Evolutionary conservation across 2,888 invertebrate species (phyloP), one percentile per base, ranked within the genome.

Genomic region (Anthrax anthrax): DNA sequence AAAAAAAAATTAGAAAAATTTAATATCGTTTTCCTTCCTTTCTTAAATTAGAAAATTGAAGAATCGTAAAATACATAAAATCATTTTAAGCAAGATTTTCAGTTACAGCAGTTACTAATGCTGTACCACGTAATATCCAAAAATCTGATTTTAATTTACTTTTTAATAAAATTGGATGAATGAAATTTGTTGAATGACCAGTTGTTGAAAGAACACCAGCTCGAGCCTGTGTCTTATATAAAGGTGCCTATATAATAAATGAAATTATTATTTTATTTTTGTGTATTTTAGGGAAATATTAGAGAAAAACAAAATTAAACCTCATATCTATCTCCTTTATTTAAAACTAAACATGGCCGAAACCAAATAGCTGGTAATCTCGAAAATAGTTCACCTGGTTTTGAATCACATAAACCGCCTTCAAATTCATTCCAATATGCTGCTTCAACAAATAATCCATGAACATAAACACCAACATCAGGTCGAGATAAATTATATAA

Each of bases 161-260:
- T 0, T 83, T 80, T 43, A 92, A 61, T 29, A 84, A 67, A 49
- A 91, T 80, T 1, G 85, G 74, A 39, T 91, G 74, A 32, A 92
- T 85, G 62, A 91, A 92, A 71, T 92, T 92, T 2, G 91, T 92
- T 57, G 90, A 91, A 67, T 91, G 91, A 0, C 92, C 92, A 1
- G 91, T 92, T 0, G 91, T 92, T 9, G 90, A 90, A 14, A 92
- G 72, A 0, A 78, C 78, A 38, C 92, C 92, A 18, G 90, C 87
- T 49, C 92, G 74, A 54, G 84, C 80, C 32, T 87, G 81, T 0
- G 92, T 92, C 70, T 91, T 92, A 67, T 92, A 92, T 14, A 92
- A 69, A 0, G 92, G 92, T 18, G 83, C 77, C 44, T 56, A 14
- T 14, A 39, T 29, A 74, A 73, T 50, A n/a, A 34, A 37, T 3